These are phyloP conservation scores for Acanthurus leucopareius DNA, from an alignment of 2,797 vertebrate species.

Conservation along the genomic window DNA sequence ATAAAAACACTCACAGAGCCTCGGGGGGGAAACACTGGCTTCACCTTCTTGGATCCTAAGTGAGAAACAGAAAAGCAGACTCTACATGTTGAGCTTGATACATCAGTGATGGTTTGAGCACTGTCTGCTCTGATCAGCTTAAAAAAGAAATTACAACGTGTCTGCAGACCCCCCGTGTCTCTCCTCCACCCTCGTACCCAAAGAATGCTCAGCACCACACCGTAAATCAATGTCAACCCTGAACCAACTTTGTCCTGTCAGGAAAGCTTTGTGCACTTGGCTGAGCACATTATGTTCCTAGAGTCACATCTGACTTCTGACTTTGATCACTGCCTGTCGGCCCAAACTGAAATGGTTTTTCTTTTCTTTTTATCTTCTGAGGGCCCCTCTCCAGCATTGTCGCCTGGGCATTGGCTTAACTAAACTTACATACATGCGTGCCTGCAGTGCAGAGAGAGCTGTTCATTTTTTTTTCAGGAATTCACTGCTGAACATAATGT, in stretches of 20 bases:
- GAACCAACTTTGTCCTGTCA: slow-evolving; percentile 73
- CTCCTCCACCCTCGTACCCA: slow-evolving; percentile 23
- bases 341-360: slow-evolving; percentile 57
- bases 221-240: slow-evolving; percentile 66
- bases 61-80: slow-evolving; percentile 40
- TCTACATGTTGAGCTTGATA: slow-evolving; percentile 53
- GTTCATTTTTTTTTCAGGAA: slow-evolving; percentile 32
- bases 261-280: slow-evolving; percentile 67
- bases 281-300: slow-evolving; percentile 75
- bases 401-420: slow-evolving; percentile 32
- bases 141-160: slow-evolving; percentile 47
- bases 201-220: slow-evolving; percentile 61
- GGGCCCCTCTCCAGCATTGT: slow-evolving; percentile 48
- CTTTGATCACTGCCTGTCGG: slow-evolving; percentile 72
- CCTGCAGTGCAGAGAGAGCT: slow-evolving; percentile 4
- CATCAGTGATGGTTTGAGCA: slow-evolving; percentile 47
- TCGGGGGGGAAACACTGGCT: slow-evolving; percentile 15
- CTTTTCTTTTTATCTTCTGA: slow-evolving; percentile 59
- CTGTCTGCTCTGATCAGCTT: slow-evolving; percentile 62
- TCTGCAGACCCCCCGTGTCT: slow-evolving; percentile 51
- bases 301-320: slow-evolving; percentile 72
- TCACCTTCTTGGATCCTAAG: slow-evolving; percentile 42
- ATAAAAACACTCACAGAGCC: slow-evolving; percentile 66
- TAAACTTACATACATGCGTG: slow-evolving; percentile 31
- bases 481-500: slow-evolving; percentile 36